phyloP scores from a whole-genome alignment of 2,113 vertebrate genomes.

The Asarcornis scutulata region DNA sequence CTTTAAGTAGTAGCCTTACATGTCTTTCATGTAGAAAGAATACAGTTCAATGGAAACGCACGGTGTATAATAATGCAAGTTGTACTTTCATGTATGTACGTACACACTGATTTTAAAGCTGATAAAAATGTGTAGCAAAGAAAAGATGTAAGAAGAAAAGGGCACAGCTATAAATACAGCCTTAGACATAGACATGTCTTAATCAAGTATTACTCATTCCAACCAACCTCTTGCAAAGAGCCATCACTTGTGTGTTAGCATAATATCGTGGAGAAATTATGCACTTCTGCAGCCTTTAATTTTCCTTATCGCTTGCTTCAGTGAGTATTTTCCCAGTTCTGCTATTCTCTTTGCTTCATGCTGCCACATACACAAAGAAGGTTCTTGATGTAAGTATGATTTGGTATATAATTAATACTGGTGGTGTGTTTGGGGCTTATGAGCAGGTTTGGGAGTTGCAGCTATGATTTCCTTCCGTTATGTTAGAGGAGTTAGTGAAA shows the following conservation, averaged over 20 bases:
- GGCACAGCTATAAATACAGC: not conserved
- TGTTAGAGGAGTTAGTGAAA: not conserved
- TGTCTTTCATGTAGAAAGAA: not conserved
- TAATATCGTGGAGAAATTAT: not conserved
- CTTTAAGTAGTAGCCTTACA: not conserved
- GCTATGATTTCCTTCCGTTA: not conserved
- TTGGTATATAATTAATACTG: rapidly evolving
- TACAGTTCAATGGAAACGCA: not conserved
- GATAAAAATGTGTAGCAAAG: not conserved
- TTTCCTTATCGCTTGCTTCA: slow-evolving; percentile 84
- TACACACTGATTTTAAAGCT: not conserved
- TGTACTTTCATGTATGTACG: not conserved
- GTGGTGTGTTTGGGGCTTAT: not conserved
- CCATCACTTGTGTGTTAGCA: not conserved
- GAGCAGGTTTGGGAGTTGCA: not conserved
- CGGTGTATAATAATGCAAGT: not conserved
- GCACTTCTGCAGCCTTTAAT: not conserved
- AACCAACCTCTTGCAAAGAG: not conserved
- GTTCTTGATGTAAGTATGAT: slow-evolving; percentile 93
- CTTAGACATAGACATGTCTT: not conserved
- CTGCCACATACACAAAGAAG: slow-evolving; percentile 95
- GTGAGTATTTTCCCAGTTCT: slow-evolving; percentile 99
- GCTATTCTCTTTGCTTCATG: slow-evolving; percentile 97
- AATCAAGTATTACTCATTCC: not conserved
- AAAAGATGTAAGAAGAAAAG: not conserved